Conservation (phyloP, 1,140 invertebrate genomes). For the Rhyzopertha dominica region DNA sequence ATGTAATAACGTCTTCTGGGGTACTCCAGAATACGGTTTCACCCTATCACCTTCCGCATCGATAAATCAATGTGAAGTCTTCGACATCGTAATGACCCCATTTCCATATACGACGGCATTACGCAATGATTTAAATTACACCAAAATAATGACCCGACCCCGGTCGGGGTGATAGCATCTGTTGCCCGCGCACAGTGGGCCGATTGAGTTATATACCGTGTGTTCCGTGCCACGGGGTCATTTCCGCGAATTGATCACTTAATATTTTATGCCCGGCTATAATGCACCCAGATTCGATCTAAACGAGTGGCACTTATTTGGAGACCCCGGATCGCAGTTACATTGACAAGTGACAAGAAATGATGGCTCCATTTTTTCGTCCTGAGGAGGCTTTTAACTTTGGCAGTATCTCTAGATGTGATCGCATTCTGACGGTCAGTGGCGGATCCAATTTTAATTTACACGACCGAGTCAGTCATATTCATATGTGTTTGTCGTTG, state of each 20-base stretch:
- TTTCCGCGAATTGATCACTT: conserved; percentile 21
- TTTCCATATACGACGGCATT: conserved; percentile 14
- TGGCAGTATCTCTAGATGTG: conserved; percentile 8
- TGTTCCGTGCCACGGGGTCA: conserved; percentile 22
- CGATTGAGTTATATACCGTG: conserved; percentile 22
- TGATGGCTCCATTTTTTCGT: conserved; percentile 16
- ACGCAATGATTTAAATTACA: conserved; percentile 19
- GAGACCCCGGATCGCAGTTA: not conserved
- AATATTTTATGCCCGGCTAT: conserved; percentile 29
- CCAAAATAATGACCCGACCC: conserved; percentile 17
- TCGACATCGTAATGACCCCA: conserved; percentile 12
- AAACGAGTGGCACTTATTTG: conserved; percentile 14
- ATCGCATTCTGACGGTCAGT: conserved; percentile 14
- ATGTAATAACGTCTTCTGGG: no score
- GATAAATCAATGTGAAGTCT: conserved; percentile 20
- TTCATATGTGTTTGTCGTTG: no score
- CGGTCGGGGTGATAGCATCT: conserved; percentile 21
- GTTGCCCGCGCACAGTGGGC: conserved; percentile 21
- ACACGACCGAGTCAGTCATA: no score
- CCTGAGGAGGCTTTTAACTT: conserved; percentile 13
- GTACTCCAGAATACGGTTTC: no score
- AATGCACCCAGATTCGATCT: conserved; percentile 26
- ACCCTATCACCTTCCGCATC: conserved; percentile 8
- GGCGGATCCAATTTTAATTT: no score
- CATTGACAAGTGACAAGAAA: conserved; percentile 11